These are phyloP conservation scores for Littorina saxatilis DNA, from an alignment of 1,140 invertebrate genomes.

Conservation along the genomic window DNA sequence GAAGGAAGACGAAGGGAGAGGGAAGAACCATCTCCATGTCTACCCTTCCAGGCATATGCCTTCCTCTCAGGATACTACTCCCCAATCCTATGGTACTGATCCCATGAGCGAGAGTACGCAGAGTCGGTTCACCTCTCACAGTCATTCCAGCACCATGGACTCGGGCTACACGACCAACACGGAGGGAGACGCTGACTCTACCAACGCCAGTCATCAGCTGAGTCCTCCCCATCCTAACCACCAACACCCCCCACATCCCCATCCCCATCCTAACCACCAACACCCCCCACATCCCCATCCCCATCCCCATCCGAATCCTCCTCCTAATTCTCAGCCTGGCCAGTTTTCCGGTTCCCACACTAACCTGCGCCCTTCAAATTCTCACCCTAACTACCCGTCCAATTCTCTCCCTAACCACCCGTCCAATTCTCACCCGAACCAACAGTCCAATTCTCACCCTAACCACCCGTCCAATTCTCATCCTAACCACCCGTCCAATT, in stretches of 20 bases:
- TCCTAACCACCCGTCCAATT: neutral
- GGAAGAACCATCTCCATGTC: neutral
- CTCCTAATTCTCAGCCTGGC: no score
- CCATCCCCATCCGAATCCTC: no score
- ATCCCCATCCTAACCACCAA: neutral
- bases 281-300: neutral
- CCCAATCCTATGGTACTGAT: constrained; percentile 29
- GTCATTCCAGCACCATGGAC: constrained; percentile 49
- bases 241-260: neutral
- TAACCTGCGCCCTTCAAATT: neutral
- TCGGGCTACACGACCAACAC: constrained; percentile 57
- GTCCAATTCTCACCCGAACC: no score
- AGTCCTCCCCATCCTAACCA: constrained; percentile 21
- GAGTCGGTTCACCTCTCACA: constrained; percentile 40
- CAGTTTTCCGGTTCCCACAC: no score
- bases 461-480: neutral
- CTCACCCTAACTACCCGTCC: no score
- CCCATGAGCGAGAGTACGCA: constrained; percentile 40
- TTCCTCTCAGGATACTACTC: neutral
- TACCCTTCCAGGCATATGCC: neutral
- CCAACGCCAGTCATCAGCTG: constrained; percentile 13
- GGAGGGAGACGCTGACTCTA: constrained; percentile 47
- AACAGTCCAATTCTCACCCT: no score
- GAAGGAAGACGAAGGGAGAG: neutral
- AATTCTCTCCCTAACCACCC: no score